These are phyloP conservation scores for Astropecten irregularis DNA, from an alignment of 53 echinoderm and acorn worm species.

Conservation along the genomic window DNA sequence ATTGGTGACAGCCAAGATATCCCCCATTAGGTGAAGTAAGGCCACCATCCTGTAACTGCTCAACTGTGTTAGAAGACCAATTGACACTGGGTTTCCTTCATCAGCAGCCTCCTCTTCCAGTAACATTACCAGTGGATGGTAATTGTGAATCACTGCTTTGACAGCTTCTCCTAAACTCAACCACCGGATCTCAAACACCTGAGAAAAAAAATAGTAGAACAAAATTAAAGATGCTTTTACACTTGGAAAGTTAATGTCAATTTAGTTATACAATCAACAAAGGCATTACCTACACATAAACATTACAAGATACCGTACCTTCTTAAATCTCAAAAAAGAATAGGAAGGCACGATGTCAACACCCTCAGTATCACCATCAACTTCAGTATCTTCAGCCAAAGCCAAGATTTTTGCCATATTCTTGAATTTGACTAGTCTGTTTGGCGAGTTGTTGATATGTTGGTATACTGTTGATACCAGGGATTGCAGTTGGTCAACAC, in stretches of 20 bases:
- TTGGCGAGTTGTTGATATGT: slow-evolving; percentile 12
- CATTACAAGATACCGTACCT: not conserved
- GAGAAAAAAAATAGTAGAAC: not conserved
- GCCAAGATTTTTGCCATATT: slow-evolving; percentile 16
- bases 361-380: not conserved
- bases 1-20: slow-evolving; percentile 48
- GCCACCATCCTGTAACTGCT: slow-evolving; percentile 45
- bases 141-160: slow-evolving; percentile 2
- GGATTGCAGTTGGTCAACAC: not conserved
- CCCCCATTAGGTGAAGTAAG: slow-evolving; percentile 51
- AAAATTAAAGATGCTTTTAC: not conserved
- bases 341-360: not conserved
- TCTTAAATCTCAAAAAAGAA: slow-evolving; percentile 3
- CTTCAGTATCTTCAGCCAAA: not conserved
- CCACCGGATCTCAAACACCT: slow-evolving; percentile 29
- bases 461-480: slow-evolving; percentile 15
- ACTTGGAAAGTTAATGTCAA: not conserved
- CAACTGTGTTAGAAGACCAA: slow-evolving; percentile 29
- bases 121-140: not conserved
- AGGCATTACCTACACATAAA: not conserved
- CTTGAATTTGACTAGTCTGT: slow-evolving; percentile 21
- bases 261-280: too few relatives aligned
- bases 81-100: slow-evolving; percentile 8
- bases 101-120: slow-evolving; percentile 20
- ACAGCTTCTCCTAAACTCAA: slow-evolving; percentile 9